Evolutionary conservation across 23 tunicate genomes (phyloP).

Genomic region (Clavelina lepadiformis): DNA sequence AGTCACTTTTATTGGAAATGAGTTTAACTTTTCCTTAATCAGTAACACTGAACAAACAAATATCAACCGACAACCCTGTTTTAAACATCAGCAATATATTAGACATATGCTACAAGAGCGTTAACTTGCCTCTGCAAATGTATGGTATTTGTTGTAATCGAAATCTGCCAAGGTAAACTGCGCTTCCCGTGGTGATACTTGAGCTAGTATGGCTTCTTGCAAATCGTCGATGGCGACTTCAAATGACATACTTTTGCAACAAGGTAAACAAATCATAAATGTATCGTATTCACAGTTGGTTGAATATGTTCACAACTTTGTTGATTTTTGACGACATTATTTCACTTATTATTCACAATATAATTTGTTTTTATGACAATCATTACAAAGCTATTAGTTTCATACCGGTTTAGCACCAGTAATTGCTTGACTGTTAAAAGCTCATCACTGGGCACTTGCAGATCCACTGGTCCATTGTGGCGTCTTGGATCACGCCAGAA

Average conservation of each 20-base stretch:
- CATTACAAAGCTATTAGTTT: too few species aligned
- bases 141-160: conserved; percentile 27
- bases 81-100: too few species aligned
- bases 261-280: too few species aligned
- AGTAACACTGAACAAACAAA: too few species aligned
- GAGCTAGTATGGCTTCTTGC: conserved; percentile 12
- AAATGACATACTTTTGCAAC: conserved; percentile 16
- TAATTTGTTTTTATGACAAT: too few species aligned
- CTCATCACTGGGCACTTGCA: conserved; percentile 1
- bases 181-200: conserved; percentile 17
- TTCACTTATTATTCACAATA: too few species aligned
- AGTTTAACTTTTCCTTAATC: too few species aligned
- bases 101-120: too few species aligned
- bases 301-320: too few species aligned
- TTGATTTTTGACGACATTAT: background rate
- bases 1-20: too few species aligned
- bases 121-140: conserved; percentile 31
- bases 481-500: conserved; percentile 25
- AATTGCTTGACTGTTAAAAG: conserved; percentile 1
- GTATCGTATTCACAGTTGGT: too few species aligned
- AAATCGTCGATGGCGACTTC: conserved; percentile 21
- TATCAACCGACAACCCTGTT: too few species aligned
- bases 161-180: conserved; percentile 27
- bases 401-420: conserved; percentile 2
- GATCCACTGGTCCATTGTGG: conserved; percentile 8